phyloP scores from a whole-genome alignment of 2,888 invertebrate genomes.

The Phortica okadai region DNA sequence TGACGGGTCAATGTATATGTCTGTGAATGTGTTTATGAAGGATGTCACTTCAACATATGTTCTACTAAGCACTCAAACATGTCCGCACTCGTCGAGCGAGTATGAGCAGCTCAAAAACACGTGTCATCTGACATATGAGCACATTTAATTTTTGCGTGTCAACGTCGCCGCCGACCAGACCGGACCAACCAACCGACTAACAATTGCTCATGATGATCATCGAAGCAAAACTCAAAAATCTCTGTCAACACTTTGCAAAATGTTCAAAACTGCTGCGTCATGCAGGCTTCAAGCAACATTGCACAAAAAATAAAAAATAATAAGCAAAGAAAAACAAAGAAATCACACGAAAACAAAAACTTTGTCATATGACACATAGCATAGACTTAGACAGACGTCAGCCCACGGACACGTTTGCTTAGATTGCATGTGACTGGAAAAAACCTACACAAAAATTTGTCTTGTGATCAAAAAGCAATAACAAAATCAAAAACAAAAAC shows the following conservation, averaged over 20 bases:
- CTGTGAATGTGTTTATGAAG: slow-evolving; percentile 5
- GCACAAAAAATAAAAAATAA: not conserved
- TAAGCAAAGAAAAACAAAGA: not conserved
- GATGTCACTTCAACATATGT: not conserved
- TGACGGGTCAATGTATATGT: not conserved
- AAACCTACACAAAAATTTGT: not conserved
- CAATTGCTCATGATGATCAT: not conserved
- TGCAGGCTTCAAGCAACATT: not conserved
- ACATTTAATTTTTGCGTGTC: not conserved
- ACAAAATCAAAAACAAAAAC: not conserved
- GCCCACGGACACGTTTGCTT: not conserved
- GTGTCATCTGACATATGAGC: slow-evolving; percentile 15
- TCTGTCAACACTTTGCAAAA: not conserved
- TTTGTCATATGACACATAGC: not conserved
- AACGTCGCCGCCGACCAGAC: not conserved
- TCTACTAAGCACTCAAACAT: not conserved
- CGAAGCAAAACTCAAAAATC: not conserved
- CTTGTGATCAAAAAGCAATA: not conserved
- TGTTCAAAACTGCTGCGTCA: not conserved
- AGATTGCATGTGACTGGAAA: slow-evolving; percentile 12
- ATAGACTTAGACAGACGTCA: not conserved
- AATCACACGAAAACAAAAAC: not conserved
- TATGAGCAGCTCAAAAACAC: not conserved
- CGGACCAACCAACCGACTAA: not conserved
- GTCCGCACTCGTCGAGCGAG: not conserved